Conservation (phyloP, 2,888 invertebrate genomes). For the Aproaerema taeniolella region DNA sequence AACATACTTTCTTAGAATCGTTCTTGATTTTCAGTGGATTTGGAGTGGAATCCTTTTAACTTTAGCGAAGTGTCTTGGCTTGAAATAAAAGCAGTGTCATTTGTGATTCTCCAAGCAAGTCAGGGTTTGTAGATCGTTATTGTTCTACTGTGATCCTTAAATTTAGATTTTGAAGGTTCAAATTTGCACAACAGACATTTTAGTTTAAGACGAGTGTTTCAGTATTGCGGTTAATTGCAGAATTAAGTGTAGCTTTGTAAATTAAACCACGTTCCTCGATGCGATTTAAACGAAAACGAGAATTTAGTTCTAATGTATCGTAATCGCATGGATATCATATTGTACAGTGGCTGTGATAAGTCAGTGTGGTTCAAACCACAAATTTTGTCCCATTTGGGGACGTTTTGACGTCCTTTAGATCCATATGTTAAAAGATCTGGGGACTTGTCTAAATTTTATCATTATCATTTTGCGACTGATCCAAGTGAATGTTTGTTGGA, state of each 20-base stretch:
- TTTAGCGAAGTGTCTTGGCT: too few species aligned
- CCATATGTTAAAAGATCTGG: constrained; percentile 54
- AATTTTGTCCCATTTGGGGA: constrained; percentile 25
- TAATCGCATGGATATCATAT: constrained; percentile 31
- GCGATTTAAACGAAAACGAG: constrained; percentile 1
- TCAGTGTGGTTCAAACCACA: constrained; percentile 19
- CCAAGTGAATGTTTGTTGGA: constrained; percentile 10
- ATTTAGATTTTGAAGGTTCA: too few species aligned
- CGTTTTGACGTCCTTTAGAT: constrained; percentile 31
- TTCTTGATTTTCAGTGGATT: too few species aligned
- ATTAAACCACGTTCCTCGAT: constrained; percentile 26
- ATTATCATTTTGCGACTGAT: constrained; percentile 3
- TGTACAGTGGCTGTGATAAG: constrained; percentile 63
- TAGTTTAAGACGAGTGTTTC: constrained; percentile 32
- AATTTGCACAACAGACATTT: constrained; percentile 23
- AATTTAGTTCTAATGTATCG: constrained; percentile 17
- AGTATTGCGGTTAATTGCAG: constrained; percentile 44
- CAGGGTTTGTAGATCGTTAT: too few species aligned
- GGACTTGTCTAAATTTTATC: constrained; percentile 21
- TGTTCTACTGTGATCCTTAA: too few species aligned
- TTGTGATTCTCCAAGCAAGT: too few species aligned
- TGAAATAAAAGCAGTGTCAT: too few species aligned
- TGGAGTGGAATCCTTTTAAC: too few species aligned
- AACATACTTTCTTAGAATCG: too few species aligned
- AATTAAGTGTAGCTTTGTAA: constrained; percentile 22